These are phyloP conservation scores for Leptopilina myrica DNA, from an alignment of 2,888 invertebrate species.

Conservation along the genomic window DNA sequence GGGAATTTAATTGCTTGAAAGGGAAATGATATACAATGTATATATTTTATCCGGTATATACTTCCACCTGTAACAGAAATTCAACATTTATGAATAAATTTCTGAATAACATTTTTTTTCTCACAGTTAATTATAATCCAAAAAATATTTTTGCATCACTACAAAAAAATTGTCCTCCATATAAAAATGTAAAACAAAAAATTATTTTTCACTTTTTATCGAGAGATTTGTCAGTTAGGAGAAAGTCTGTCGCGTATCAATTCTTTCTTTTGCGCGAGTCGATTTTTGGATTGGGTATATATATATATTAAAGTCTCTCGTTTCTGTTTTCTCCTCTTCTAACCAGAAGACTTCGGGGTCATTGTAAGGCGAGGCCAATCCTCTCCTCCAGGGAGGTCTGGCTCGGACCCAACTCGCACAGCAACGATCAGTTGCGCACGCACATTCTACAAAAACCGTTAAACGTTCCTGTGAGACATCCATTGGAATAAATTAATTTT, in stretches of 20 bases:
- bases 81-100: too few species aligned
- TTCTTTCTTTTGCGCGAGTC: slow-evolving; percentile 35
- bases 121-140: too few species aligned
- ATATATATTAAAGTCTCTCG: slow-evolving; percentile 30
- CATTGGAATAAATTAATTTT: slow-evolving; percentile 58
- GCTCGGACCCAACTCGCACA: slow-evolving; percentile 72
- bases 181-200: background rate
- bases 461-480: slow-evolving; percentile 64
- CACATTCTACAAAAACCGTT: slow-evolving; percentile 76
- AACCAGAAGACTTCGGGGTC: slow-evolving; percentile 71
- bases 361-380: slow-evolving; percentile 70
- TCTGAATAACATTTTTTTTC: too few species aligned
- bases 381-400: slow-evolving; percentile 69
- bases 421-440: slow-evolving; percentile 59
- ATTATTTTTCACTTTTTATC: background rate
- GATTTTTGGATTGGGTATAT: slow-evolving; percentile 26
- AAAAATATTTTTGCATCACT: too few species aligned
- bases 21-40: too few species aligned
- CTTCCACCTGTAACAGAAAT: too few species aligned
- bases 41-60: too few species aligned
- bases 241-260: slow-evolving; percentile 50
- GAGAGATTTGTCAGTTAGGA: slow-evolving; percentile 42
- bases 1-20: too few species aligned
- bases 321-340: slow-evolving; percentile 59
- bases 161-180: background rate